phyloP scores from a whole-genome alignment of 2,888 invertebrate species.

The Cataglyphis livida region DNA sequence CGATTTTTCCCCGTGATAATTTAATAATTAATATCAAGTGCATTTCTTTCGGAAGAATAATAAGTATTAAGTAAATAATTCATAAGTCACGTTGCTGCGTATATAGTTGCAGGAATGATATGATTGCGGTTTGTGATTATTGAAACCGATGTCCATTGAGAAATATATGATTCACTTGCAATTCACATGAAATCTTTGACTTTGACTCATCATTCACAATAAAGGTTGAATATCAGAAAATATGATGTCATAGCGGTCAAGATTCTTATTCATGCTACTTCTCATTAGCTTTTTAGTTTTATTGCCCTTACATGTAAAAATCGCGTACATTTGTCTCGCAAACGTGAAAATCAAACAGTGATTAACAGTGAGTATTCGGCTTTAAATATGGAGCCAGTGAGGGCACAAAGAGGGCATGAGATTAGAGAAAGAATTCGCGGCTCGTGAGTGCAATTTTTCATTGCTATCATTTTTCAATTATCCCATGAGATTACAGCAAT shows the following conservation, averaged over 20 bases:
- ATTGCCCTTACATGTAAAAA: background rate
- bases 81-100: background rate
- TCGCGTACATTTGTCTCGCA: background rate
- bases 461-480: background rate
- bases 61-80: background rate
- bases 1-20: background rate
- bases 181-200: slow-evolving; percentile 11
- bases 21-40: background rate
- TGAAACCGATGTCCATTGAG: background rate
- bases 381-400: background rate
- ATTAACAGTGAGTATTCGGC: too few species aligned
- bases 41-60: background rate
- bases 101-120: too few species aligned
- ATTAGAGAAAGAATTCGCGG: background rate
- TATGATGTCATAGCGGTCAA: background rate
- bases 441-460: background rate
- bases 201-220: slow-evolving; percentile 1
- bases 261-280: background rate
- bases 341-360: background rate
- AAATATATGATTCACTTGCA: slow-evolving; percentile 4
- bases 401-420: background rate
- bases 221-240: too few species aligned
- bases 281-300: background rate
- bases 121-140: background rate
- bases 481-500: background rate